Evolutionary conservation across 2,113 vertebrate species (phyloP).

Genomic region (Pontoporia blainvillei): DNA sequence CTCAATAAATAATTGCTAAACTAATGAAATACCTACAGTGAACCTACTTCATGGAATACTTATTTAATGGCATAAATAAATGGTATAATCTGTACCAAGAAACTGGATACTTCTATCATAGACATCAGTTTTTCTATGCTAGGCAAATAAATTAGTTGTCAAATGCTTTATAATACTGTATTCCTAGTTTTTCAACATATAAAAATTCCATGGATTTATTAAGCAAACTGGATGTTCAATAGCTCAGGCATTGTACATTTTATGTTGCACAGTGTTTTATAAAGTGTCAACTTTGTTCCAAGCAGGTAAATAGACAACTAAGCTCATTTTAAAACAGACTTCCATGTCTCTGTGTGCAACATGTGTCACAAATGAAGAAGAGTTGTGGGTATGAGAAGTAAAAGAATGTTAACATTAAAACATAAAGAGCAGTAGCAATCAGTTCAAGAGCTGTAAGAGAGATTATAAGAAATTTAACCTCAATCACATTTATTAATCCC

Average conservation of each 20-base stretch:
- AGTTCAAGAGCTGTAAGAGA: not conserved
- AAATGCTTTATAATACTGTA: not conserved
- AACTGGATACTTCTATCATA: not conserved
- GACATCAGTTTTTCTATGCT: not conserved
- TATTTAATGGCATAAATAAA: not conserved
- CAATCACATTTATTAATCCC: not conserved
- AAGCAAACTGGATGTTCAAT: not conserved
- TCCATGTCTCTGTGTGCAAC: not conserved
- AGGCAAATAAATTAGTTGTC: not conserved
- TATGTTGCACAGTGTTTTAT: not conserved
- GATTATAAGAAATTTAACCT: constrained; percentile 1
- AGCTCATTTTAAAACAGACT: constrained; percentile 24
- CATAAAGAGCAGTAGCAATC: not conserved
- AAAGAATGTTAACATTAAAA: not conserved
- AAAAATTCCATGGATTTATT: not conserved
- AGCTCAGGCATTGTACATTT: not conserved
- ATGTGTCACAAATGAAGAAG: not conserved
- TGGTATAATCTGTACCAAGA: not conserved
- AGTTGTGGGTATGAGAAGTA: not conserved
- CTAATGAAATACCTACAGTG: not conserved
- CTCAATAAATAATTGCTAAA: not conserved
- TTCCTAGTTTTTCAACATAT: not conserved
- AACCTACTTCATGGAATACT: not conserved
- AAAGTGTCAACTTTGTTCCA: constrained; percentile 8
- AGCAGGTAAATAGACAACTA: constrained; percentile 18